phyloP scores from a whole-genome alignment of 2,888 invertebrate genomes.

The Tribolium freemani region DNA sequence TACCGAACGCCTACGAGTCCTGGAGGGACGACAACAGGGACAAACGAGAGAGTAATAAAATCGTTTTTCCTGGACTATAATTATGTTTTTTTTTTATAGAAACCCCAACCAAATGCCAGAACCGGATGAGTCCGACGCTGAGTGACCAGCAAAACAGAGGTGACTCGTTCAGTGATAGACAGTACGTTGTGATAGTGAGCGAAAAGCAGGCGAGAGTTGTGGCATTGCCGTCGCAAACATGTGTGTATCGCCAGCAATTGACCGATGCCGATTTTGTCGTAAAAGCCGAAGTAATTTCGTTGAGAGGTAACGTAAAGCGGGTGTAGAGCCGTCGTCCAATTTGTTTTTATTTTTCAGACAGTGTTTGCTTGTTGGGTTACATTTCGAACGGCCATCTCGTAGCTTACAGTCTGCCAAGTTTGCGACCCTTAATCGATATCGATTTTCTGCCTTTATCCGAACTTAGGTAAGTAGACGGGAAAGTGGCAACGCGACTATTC shows the following conservation, averaged over 20 bases:
- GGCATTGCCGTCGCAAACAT: constrained; percentile 94
- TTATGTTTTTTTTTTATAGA: constrained; percentile 63
- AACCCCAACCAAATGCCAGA: constrained; percentile 78
- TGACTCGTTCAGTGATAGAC: constrained; percentile 80
- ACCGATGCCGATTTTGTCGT: constrained; percentile 95
- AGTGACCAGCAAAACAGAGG: constrained; percentile 67
- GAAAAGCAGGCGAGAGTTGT: constrained; percentile 96
- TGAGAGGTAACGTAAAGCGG: constrained; percentile 79
- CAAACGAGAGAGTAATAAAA: constrained; percentile 64
- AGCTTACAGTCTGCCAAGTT: constrained; percentile 95
- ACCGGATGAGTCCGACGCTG: constrained; percentile 84
- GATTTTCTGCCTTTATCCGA: constrained; percentile 95
- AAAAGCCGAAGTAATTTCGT: constrained; percentile 91
- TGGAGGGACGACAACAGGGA: constrained; percentile 92
- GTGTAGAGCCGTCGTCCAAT: background rate
- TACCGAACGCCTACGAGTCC: constrained; percentile 90
- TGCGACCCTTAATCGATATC: constrained; percentile 91
- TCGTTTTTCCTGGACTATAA: background rate
- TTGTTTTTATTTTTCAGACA: constrained; percentile 76
- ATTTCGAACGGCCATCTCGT: constrained; percentile 94
- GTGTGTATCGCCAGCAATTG: constrained; percentile 93
- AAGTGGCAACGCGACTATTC: constrained; percentile 24
- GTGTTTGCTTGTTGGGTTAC: constrained; percentile 94
- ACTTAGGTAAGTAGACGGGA: constrained; percentile 80
- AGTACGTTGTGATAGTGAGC: constrained; percentile 93